Percentiles rank a stretch among this genome's conserved stretches.
These are phyloP conservation scores for Pterophyllum scalare DNA, from an alignment of 2,113 vertebrate genomes.

Conservation along the genomic window DNA sequence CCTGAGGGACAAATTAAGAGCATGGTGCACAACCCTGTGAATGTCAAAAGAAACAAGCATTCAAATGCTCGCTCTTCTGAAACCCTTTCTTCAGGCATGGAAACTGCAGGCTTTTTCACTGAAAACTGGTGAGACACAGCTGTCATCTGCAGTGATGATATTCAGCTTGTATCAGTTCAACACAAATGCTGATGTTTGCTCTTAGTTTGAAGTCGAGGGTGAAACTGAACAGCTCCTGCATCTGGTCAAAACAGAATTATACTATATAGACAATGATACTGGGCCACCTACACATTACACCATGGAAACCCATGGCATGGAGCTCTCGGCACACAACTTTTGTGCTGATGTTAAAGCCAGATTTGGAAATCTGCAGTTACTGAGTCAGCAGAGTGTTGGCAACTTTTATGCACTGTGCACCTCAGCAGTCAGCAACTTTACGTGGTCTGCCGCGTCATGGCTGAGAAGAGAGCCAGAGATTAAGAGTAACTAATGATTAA, in stretches of 20 bases:
- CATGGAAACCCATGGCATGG: not conserved
- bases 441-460: not conserved
- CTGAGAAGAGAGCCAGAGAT: not conserved
- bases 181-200: not conserved
- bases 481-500: no score
- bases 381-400: not conserved
- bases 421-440: not conserved
- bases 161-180: not conserved
- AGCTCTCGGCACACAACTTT: not conserved
- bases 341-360: not conserved
- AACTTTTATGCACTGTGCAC: not conserved
- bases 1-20: conserved; percentile 9
- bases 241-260: not conserved
- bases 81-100: not conserved
- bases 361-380: not conserved
- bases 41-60: conserved; percentile 5
- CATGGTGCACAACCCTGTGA: not conserved
- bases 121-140: not conserved
- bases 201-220: not conserved
- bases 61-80: not conserved
- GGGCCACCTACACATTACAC: not conserved
- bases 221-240: not conserved
- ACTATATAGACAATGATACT: not conserved
- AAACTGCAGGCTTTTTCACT: not conserved
- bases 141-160: not conserved